phyloP scores from a whole-genome alignment of 2,113 vertebrate species.

The Silurus asotus region DNA sequence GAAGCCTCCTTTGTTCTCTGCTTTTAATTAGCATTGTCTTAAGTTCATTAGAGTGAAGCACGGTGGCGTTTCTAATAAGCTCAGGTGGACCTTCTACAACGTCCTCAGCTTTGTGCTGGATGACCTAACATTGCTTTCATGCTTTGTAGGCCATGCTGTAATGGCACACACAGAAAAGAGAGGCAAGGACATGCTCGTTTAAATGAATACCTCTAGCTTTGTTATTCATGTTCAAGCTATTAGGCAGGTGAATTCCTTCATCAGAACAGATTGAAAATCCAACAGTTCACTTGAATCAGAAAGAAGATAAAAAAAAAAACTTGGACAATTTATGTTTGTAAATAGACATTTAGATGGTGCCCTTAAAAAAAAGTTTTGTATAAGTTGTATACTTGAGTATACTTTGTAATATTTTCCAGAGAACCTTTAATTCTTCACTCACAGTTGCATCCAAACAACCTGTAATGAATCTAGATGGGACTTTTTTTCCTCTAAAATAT shows the following conservation, averaged over 20 bases:
- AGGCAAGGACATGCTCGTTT: background rate
- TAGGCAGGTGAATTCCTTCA: background rate
- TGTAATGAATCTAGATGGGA: background rate
- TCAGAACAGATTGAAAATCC: background rate
- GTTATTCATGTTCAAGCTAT: background rate
- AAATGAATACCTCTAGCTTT: background rate
- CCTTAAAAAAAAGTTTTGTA: background rate
- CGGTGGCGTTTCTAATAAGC: slow-evolving; percentile 79
- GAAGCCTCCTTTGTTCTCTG: slow-evolving; percentile 89
- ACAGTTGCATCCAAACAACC: background rate
- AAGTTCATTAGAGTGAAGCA: slow-evolving; percentile 91
- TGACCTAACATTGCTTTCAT: slow-evolving; percentile 83
- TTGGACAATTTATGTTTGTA: background rate
- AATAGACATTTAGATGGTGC: background rate
- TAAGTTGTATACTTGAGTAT: background rate
- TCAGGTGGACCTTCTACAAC: slow-evolving; percentile 77
- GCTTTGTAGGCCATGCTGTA: slow-evolving; percentile 69
- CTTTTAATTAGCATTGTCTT: slow-evolving; percentile 98
- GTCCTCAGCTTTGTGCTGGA: slow-evolving; percentile 77
- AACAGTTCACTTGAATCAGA: background rate
- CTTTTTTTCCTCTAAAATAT: background rate
- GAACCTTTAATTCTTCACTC: background rate
- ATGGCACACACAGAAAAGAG: slow-evolving; percentile 59
- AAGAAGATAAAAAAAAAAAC: background rate
- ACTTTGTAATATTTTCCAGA: background rate